Conservation (phyloP, 2,797 vertebrate species). For the Peromyscus melanophrys region DNA sequence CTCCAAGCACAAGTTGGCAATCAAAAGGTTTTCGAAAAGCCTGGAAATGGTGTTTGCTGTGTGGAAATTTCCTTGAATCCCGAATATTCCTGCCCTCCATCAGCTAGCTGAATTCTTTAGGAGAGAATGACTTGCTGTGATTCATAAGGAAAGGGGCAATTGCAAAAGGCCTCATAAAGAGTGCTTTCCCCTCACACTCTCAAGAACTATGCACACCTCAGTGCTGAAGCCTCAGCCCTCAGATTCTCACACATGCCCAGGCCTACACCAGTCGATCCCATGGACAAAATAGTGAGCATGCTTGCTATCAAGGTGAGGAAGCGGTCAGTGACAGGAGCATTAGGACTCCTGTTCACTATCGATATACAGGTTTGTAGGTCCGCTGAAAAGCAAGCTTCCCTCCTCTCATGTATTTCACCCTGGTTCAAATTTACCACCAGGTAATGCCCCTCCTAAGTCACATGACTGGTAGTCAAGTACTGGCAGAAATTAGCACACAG, state of each 20-base stretch:
- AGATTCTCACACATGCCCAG: background rate
- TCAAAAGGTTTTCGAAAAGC: constrained; percentile 82
- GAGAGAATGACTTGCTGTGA: constrained; percentile 45
- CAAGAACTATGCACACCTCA: background rate
- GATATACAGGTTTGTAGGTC: background rate
- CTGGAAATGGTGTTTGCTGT: constrained; percentile 76
- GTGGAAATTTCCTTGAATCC: constrained; percentile 75
- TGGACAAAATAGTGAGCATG: background rate
- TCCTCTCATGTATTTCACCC: background rate
- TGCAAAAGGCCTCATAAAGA: constrained; percentile 53
- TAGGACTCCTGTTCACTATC: background rate
- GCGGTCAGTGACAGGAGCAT: background rate
- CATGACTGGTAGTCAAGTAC: background rate
- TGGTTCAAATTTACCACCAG: background rate
- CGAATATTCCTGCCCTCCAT: constrained; percentile 47
- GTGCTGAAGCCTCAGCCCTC: background rate
- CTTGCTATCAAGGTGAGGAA: background rate
- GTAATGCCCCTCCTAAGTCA: constrained; percentile 4
- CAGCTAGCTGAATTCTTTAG: constrained; percentile 38
- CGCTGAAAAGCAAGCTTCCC: constrained; percentile 13
- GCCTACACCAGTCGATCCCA: background rate
- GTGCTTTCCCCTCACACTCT: constrained; percentile 21
- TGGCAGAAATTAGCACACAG: background rate
- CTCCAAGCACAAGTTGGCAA: constrained; percentile 84
- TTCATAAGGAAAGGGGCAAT: background rate